A percentile compares a stretch with the other conserved stretches of the same genome.
These are phyloP conservation scores for Tinea semifulvella DNA, from an alignment of 2,888 invertebrate species.

Conservation along the genomic window DNA sequence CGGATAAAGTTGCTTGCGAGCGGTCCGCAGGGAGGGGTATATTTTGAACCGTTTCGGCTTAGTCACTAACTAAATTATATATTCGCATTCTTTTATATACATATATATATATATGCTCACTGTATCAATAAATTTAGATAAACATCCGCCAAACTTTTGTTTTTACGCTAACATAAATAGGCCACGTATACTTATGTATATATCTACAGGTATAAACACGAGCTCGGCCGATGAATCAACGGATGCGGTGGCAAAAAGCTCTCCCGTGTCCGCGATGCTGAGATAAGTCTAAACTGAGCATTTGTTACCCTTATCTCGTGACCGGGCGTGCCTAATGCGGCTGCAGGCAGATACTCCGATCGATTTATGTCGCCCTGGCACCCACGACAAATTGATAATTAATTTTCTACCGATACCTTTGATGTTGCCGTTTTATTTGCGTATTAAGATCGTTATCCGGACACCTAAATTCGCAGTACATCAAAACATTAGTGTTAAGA, in stretches of 20 bases:
- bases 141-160: not conserved
- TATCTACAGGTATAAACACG: slow-evolving; percentile 2
- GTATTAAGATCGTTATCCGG: slow-evolving; percentile 16
- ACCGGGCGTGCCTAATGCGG: slow-evolving; percentile 63
- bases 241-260: slow-evolving; percentile 65
- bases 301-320: slow-evolving; percentile 64
- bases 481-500: slow-evolving; percentile 11
- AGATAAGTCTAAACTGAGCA: slow-evolving; percentile 66
- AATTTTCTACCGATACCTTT: slow-evolving; percentile 57
- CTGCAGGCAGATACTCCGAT: slow-evolving; percentile 57
- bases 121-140: not conserved
- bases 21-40: slow-evolving; percentile 10
- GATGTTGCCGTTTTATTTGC: slow-evolving; percentile 60
- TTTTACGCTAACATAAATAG: slow-evolving; percentile 4
- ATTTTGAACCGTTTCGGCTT: not conserved
- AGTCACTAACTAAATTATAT: not conserved
- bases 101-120: not conserved
- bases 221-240: slow-evolving; percentile 31
- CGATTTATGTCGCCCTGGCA: slow-evolving; percentile 64
- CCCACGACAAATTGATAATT: slow-evolving; percentile 67
- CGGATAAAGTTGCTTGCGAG: slow-evolving; percentile 27
- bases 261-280: slow-evolving; percentile 61
- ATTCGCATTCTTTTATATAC: not conserved
- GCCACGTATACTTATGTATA: no score
- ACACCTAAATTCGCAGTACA: slow-evolving; percentile 7